phyloP scores from a whole-genome alignment of 2,888 invertebrate species.

The Plusia festucae region DNA sequence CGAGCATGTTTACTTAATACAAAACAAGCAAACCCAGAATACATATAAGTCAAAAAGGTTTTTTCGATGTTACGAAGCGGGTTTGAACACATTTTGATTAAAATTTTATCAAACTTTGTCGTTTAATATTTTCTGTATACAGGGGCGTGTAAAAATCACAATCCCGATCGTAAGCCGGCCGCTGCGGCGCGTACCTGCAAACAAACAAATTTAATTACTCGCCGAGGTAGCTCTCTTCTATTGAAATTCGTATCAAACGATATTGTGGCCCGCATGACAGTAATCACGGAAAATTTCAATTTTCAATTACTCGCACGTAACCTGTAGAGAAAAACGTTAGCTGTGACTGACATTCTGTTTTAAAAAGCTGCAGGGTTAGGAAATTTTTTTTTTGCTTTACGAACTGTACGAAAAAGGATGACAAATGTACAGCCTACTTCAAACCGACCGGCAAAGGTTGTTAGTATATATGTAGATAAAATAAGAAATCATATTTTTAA shows the following conservation, averaged over 20 bases:
- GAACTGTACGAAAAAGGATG: not conserved
- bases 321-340: not conserved
- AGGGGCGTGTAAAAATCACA: slow-evolving; percentile 71
- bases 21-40: slow-evolving; percentile 51
- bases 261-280: slow-evolving; percentile 52
- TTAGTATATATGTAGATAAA: too few species aligned
- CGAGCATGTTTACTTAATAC: slow-evolving; percentile 59
- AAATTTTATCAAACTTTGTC: slow-evolving; percentile 74
- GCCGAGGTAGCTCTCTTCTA: slow-evolving; percentile 58
- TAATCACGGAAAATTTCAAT: slow-evolving; percentile 54
- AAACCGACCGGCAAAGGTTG: too few species aligned
- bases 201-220: slow-evolving; percentile 78
- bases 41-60: slow-evolving; percentile 61
- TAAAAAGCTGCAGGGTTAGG: slow-evolving; percentile 16
- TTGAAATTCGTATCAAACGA: slow-evolving; percentile 62
- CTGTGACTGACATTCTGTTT: not conserved
- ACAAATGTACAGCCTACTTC: too few species aligned
- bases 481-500: too few species aligned
- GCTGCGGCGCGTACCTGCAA: slow-evolving; percentile 62
- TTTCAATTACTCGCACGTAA: slow-evolving; percentile 44
- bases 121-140: slow-evolving; percentile 69
- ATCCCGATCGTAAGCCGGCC: slow-evolving; percentile 63
- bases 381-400: not conserved
- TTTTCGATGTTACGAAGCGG: slow-evolving; percentile 49
- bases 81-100: slow-evolving; percentile 71